These are phyloP conservation scores for Tetraodon nigroviridis DNA, from an alignment of 2,113 vertebrate species.

Conservation along the genomic window DNA sequence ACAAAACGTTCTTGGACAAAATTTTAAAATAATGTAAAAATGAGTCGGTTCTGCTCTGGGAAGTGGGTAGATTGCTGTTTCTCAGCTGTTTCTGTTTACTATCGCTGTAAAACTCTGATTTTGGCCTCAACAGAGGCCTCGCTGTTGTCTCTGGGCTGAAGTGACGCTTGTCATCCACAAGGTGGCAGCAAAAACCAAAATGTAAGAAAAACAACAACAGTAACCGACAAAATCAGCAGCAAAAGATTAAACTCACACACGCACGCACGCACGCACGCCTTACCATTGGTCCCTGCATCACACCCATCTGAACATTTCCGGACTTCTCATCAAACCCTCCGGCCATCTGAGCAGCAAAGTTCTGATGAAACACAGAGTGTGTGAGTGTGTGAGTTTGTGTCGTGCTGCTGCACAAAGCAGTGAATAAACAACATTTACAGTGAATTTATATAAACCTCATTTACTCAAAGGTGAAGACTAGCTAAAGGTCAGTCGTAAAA, in stretches of 20 bases:
- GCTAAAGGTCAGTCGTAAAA: not conserved
- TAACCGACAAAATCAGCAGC: too few species aligned
- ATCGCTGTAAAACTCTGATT: too few species aligned
- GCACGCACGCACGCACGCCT: conserved; percentile 1
- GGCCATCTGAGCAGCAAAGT: conserved; percentile 93
- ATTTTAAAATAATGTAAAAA: too few species aligned
- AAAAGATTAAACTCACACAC: too few species aligned
- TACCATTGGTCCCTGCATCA: conserved; percentile 96
- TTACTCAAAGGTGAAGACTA: not conserved
- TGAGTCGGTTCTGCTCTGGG: too few species aligned
- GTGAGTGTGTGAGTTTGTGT: conserved; percentile 6
- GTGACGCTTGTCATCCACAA: conserved; percentile 18
- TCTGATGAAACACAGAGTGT: conserved; percentile 68
- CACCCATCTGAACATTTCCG: conserved; percentile 84
- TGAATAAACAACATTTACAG: conserved; percentile 2
- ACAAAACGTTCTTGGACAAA: too few species aligned
- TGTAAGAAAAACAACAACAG: too few species aligned
- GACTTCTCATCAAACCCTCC: conserved; percentile 90
- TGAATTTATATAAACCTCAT: not conserved
- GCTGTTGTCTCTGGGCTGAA: not conserved
- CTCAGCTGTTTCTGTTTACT: too few species aligned
- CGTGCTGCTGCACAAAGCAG: not conserved
- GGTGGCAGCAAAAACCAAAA: conserved; percentile 35
- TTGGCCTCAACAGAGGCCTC: too few species aligned
- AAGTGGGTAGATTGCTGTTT: too few species aligned